Evolutionary conservation across 2,113 vertebrate genomes (phyloP), one percentile per base, ranked within the genome.

Genomic region (Papio anubis): DNA sequence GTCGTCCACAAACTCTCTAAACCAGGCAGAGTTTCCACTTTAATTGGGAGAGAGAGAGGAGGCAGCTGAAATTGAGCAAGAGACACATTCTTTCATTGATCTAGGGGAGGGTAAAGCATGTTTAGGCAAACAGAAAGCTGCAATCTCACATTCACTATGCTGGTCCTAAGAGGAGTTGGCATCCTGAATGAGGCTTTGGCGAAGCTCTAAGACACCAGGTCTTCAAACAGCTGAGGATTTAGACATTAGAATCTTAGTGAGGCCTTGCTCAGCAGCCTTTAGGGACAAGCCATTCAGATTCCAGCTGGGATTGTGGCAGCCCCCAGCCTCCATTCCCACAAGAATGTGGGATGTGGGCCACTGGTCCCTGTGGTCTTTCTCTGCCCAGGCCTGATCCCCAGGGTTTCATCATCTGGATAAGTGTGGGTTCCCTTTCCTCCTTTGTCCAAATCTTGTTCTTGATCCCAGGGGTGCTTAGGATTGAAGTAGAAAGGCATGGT

Each of bases 101-200:
- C 57, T 87, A 20, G 4, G 48, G 43, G 87, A 92, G 18, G 23
- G 11, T 88, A 94, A 78, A 92, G 90, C 97, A 81, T 97, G 79
- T 95, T 97, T 88, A 23, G 2, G 73, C 68, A 89, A 87, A 91
- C 85, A 85, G 3, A 98, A 97, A 94, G 87, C 79, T 93, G 86
- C 93, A 73, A 48, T 0, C 0, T 52, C 64, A 55, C 57, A 59
- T 38, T 81, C 64, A 45, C 64, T 88, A 25, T 30, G 72, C 64
- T 81, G 27, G 70, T 87, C 85, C 57, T 40, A 38, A 75, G 70
- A 70, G 50, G 45, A 75, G 25, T 4, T 55, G n/a, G 30, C 66
- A 72, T 43, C 16, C 43, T 66, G 9, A 94, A 13, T 25, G 43
- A 96, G 93, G 38, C 88, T 83, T 43, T 76, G 73, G 43, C 6